Evolutionary conservation across 2,797 vertebrate species (phyloP).

Genomic region (Pipistrellus pygmaeus): DNA sequence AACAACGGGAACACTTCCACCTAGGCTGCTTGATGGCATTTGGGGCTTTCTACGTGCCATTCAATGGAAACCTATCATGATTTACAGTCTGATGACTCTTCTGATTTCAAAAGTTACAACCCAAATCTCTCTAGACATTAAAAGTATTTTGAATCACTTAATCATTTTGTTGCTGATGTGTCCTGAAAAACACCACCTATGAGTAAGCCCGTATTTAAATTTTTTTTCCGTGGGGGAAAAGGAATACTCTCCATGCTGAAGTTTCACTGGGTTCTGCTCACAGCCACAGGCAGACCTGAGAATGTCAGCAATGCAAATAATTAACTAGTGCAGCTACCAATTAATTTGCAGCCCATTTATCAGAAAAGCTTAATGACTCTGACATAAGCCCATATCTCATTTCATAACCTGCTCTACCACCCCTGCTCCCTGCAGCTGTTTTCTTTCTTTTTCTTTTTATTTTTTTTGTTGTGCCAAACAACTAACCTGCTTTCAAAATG

Average conservation of each 20-base stretch:
- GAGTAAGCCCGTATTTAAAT: background rate
- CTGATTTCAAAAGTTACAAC: background rate
- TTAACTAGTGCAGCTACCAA: slow-evolving; percentile 81
- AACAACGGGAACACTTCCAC: background rate
- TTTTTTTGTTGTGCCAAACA: slow-evolving; percentile 27
- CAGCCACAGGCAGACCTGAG: slow-evolving; percentile 27
- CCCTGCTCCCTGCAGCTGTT: slow-evolving; percentile 79
- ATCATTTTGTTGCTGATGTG: background rate
- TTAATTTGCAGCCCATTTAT: slow-evolving; percentile 82
- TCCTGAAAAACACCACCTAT: slow-evolving; percentile 1
- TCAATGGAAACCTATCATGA: background rate
- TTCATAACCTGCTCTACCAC: slow-evolving; percentile 73
- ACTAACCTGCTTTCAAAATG: background rate
- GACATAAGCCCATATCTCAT: slow-evolving; percentile 80
- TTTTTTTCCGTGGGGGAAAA: background rate
- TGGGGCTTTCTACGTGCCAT: background rate
- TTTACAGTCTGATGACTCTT: background rate
- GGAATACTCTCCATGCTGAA: slow-evolving; percentile 1
- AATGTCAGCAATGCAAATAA: slow-evolving; percentile 75
- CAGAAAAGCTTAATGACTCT: slow-evolving; percentile 83
- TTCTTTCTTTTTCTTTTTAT: background rate
- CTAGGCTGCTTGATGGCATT: fast-evolving
- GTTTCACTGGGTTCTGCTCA: slow-evolving; percentile 24
- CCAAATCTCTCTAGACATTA: background rate
- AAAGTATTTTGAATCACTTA: background rate